Conservation (phyloP, 1,140 invertebrate species). For the Ostrea denselamellosa region DNA sequence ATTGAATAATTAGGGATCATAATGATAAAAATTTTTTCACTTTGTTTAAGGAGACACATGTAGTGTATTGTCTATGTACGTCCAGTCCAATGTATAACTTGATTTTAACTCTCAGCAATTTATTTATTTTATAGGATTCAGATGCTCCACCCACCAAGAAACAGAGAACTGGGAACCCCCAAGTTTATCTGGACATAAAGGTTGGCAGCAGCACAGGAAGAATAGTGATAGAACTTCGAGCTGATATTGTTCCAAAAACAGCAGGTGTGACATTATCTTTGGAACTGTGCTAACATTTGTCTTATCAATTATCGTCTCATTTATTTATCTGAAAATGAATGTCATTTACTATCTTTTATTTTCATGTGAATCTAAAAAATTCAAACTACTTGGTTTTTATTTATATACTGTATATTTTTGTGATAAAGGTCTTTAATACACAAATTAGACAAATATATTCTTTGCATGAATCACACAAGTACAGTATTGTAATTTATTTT, state of each 20-base stretch:
- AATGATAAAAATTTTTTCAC: too few relatives aligned
- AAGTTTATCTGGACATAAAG: slow-evolving; percentile 78
- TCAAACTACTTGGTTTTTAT: too few relatives aligned
- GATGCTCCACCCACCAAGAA: slow-evolving; percentile 42
- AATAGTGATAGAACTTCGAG: slow-evolving; percentile 77
- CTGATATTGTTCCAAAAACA: slow-evolving; percentile 96
- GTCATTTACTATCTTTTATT: too few relatives aligned
- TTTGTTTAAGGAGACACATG: too few relatives aligned
- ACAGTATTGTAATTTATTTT: background rate
- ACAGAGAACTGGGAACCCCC: slow-evolving; percentile 77
- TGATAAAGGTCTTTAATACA: background rate
- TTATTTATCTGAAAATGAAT: background rate
- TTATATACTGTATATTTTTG: background rate
- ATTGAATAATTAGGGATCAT: too few relatives aligned
- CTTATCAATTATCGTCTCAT: background rate
- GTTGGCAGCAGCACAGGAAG: slow-evolving; percentile 74
- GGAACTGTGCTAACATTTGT: background rate
- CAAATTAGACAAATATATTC: background rate
- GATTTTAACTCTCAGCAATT: background rate
- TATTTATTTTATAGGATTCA: slow-evolving; percentile 29
- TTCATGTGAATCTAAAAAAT: too few relatives aligned
- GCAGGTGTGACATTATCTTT: slow-evolving; percentile 79
- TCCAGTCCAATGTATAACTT: too few relatives aligned
- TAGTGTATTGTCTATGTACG: too few relatives aligned
- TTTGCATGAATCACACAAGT: background rate